phyloP scores from a whole-genome alignment of 2,113 vertebrate genomes.

The Hydrochoerus hydrochaeris region DNA sequence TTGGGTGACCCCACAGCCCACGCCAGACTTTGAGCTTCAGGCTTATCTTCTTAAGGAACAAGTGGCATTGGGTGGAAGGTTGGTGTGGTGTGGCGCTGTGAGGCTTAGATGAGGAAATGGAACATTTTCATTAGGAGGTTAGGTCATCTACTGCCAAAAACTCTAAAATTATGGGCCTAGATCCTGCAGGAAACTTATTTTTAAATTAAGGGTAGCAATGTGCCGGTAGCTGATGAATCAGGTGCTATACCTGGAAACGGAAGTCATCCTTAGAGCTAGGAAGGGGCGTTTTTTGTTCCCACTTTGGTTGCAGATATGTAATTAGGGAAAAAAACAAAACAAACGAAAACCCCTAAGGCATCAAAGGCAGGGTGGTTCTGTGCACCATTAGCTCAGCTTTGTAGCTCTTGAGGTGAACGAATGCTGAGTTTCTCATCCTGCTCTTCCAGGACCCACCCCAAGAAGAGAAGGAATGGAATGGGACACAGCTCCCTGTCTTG shows the following conservation, averaged over 20 bases:
- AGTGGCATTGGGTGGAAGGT: neutral
- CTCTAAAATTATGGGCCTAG: neutral
- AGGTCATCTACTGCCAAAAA: neutral
- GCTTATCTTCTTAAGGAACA: conserved; percentile 25
- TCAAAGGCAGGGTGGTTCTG: neutral
- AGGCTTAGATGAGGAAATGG: neutral
- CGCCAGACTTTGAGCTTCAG: neutral
- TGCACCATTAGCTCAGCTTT: neutral
- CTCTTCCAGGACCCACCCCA: neutral
- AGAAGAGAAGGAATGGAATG: neutral
- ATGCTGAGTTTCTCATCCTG: neutral
- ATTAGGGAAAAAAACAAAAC: neutral
- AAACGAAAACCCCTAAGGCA: neutral
- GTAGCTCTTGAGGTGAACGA: neutral
- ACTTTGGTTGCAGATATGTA: neutral
- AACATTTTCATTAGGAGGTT: neutral
- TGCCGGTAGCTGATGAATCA: neutral
- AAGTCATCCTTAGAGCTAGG: neutral
- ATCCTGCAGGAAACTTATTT: conserved; percentile 15
- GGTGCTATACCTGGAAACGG: neutral
- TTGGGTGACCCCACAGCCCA: neutral
- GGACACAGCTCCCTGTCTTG: neutral
- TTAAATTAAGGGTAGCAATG: neutral
- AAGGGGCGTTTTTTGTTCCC: conserved; percentile 9
- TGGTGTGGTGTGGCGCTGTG: neutral